A percentile compares a stretch with the other conserved stretches of the same genome.
phyloP scores from a whole-genome alignment of 2,888 invertebrate species.

The Timandra comae region DNA sequence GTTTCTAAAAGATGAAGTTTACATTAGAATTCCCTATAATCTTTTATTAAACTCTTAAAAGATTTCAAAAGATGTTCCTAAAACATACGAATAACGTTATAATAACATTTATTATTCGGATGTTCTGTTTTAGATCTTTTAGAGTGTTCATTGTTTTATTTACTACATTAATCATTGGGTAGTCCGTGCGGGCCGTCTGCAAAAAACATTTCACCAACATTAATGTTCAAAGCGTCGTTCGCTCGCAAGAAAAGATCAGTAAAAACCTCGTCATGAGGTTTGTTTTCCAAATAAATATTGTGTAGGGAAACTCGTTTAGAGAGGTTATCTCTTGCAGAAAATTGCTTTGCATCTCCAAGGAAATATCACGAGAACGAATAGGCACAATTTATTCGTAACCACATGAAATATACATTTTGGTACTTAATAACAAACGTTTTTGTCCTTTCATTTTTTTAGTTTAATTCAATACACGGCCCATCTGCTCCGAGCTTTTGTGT shows the following conservation, averaged over 20 bases:
- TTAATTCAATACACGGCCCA: too few species aligned
- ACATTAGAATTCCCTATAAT: too few species aligned
- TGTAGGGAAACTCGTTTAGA: slow-evolving; percentile 54
- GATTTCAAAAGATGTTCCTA: too few species aligned
- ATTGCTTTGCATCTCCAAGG: slow-evolving; percentile 72
- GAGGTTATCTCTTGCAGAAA: slow-evolving; percentile 67
- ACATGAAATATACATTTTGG: slow-evolving; percentile 38
- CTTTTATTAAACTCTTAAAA: slow-evolving; percentile 25
- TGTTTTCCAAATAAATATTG: slow-evolving; percentile 44
- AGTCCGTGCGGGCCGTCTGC: slow-evolving; percentile 16
- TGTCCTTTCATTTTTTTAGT: too few species aligned
- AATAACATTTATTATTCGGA: slow-evolving; percentile 43
- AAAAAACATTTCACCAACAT: slow-evolving; percentile 20
- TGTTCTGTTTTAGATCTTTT: slow-evolving; percentile 35
- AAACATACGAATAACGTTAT: too few species aligned
- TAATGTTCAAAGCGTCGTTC: slow-evolving; percentile 15
- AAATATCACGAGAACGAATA: slow-evolving; percentile 54
- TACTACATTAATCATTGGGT: slow-evolving; percentile 26
- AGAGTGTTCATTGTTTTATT: slow-evolving; percentile 25
- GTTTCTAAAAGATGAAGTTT: too few species aligned
- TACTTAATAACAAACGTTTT: too few species aligned
- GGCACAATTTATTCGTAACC: slow-evolving; percentile 49
- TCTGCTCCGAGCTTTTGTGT: too few species aligned
- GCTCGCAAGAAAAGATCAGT: slow-evolving; percentile 19
- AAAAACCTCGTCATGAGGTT: slow-evolving; percentile 28